Conservation (phyloP, 2,113 vertebrate species). For the Chelonoidis abingdonii region DNA sequence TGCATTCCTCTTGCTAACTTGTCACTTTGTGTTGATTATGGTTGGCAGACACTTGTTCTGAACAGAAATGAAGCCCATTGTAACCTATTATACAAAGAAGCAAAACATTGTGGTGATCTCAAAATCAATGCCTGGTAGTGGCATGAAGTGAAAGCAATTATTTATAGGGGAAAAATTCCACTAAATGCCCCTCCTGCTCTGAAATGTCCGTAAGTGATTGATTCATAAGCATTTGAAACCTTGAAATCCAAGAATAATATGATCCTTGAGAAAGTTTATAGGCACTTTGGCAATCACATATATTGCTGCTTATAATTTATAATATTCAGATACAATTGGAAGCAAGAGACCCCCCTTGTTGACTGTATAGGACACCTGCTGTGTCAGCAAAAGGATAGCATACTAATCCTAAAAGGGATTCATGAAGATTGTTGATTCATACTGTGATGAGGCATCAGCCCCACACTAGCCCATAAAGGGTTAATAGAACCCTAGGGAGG, state of each 20-base stretch:
- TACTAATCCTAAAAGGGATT: background rate
- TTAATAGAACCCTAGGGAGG: too few relatives aligned
- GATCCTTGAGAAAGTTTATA: background rate
- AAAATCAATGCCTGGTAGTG: background rate
- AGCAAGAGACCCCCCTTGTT: background rate
- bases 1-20: background rate
- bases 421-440: background rate
- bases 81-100: background rate
- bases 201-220: background rate
- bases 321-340: background rate
- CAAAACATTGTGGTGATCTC: background rate
- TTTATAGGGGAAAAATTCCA: background rate
- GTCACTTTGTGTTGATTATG: background rate
- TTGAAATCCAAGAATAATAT: background rate
- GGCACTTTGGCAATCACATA: background rate
- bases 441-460: too few relatives aligned
- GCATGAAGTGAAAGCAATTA: background rate
- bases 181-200: fast-evolving
- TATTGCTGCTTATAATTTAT: background rate
- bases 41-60: background rate
- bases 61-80: background rate
- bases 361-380: background rate
- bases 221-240: background rate
- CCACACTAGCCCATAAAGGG: too few relatives aligned
- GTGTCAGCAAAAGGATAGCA: background rate